Percentiles rank a stretch among this genome's conserved stretches.
Conservation (phyloP, 2,113 vertebrate genomes). For the Physeter macrocephalus region DNA sequence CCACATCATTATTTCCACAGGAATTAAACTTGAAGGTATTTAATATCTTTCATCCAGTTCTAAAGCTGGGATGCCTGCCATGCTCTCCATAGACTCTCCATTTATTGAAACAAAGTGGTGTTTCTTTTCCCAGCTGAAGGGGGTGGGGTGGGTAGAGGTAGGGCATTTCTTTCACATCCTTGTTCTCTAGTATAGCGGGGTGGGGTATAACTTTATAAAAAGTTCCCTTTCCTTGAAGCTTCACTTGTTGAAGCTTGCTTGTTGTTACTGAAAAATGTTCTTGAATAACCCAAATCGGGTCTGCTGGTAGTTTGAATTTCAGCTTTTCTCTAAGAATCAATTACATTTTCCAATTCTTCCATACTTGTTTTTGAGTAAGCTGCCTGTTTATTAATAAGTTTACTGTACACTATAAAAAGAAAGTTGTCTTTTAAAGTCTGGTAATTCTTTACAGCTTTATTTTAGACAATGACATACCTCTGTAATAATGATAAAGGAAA, state of each 20-base stretch:
- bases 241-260: conserved; percentile 11
- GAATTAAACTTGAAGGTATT: conserved; percentile 37
- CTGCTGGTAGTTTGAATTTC: not conserved
- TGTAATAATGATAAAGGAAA: conserved; percentile 58
- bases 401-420: conserved; percentile 74
- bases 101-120: conserved; percentile 29
- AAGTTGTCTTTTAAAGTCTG: conserved; percentile 82
- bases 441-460: conserved; percentile 80
- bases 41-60: conserved; percentile 58
- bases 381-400: conserved; percentile 73
- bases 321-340: conserved; percentile 22
- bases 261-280: conserved; percentile 23
- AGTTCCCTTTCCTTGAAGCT: conserved; percentile 21
- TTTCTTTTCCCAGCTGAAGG: conserved; percentile 31
- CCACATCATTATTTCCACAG: conserved; percentile 23
- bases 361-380: conserved; percentile 72
- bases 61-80: conserved; percentile 37
- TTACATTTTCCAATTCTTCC: conserved; percentile 60
- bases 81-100: conserved; percentile 36
- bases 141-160: not conserved
- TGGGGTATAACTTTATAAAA: not conserved
- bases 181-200: not conserved
- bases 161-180: conserved; percentile 3
- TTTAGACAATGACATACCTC: conserved; percentile 74
- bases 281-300: not conserved